These are phyloP conservation scores for Drosophila cardini DNA, from an alignment of 1,140 invertebrate species.

Conservation along the genomic window DNA sequence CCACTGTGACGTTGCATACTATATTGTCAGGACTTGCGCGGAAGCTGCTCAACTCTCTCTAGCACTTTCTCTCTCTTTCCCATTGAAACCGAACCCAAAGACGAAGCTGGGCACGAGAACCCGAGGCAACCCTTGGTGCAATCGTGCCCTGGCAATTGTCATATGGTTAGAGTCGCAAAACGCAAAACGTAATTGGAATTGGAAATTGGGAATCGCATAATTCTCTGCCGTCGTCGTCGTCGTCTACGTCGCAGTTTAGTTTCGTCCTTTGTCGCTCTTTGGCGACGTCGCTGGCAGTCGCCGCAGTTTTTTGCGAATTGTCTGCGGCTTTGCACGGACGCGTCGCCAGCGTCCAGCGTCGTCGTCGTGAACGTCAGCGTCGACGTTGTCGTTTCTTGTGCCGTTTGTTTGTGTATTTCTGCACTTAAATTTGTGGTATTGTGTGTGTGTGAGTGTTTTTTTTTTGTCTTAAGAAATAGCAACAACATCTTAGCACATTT, in stretches of 20 bases:
- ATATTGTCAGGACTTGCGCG: conserved; percentile 69
- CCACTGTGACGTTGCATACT: conserved; percentile 26
- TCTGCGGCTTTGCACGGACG: conserved; percentile 52
- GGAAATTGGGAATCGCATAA: conserved; percentile 1
- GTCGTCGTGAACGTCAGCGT: conserved; percentile 18
- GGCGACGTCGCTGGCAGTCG: conserved; percentile 29
- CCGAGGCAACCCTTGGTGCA: conserved; percentile 28
- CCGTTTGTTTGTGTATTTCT: conserved; percentile 38
- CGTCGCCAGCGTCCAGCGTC: conserved; percentile 27
- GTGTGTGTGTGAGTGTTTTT: conserved; percentile 22
- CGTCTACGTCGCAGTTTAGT: conserved; percentile 43
- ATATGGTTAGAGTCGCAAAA: conserved; percentile 59
- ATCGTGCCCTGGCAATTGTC: conserved; percentile 43
- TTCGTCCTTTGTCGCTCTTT: conserved; percentile 45
- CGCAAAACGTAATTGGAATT: conserved; percentile 13
- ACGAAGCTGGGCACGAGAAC: conserved; percentile 22
- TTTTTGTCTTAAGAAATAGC: conserved; percentile 34
- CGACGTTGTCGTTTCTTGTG: conserved; percentile 37
- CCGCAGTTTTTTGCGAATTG: conserved; percentile 48
- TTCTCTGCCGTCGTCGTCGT: too few relatives aligned
- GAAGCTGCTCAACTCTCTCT: conserved; percentile 55
- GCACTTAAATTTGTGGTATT: conserved; percentile 18
- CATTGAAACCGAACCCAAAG: not conserved
- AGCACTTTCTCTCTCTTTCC: conserved; percentile 1
- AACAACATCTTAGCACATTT: conserved; percentile 59